A percentile compares a stretch with the other conserved stretches of the same genome.
phyloP scores from a whole-genome alignment of 2,888 invertebrate species.

The Machimus rusticus region DNA sequence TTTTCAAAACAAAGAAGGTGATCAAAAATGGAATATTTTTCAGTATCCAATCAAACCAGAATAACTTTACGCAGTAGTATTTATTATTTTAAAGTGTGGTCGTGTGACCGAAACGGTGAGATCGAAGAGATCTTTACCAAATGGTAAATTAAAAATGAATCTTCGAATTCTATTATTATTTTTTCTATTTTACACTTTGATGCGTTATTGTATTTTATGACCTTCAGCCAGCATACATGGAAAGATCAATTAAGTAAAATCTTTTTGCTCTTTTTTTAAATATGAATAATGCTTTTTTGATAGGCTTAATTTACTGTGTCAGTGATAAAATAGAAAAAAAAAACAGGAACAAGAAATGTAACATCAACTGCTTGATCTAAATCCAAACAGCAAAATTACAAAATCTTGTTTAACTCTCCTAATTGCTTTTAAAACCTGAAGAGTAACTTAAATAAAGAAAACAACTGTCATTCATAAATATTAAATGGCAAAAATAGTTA shows the following conservation, averaged over 20 bases:
- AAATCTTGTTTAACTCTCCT: background rate
- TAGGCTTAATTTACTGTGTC: background rate
- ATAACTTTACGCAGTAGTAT: background rate
- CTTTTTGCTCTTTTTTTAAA: slow-evolving; percentile 50
- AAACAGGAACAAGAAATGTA: background rate
- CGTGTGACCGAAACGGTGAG: background rate
- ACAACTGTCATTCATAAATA: background rate
- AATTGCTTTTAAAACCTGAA: background rate
- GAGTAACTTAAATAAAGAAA: background rate
- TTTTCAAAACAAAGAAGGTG: slow-evolving; percentile 15
- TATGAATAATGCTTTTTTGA: background rate
- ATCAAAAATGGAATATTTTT: background rate
- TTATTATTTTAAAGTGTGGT: background rate
- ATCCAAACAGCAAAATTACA: background rate
- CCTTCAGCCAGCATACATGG: background rate
- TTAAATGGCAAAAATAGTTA: background rate
- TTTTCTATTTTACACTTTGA: background rate
- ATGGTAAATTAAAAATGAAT: background rate
- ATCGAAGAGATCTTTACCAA: background rate
- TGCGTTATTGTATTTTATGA: background rate
- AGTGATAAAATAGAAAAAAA: background rate
- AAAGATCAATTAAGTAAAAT: slow-evolving; percentile 51
- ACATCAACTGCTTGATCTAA: background rate
- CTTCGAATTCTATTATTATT: background rate
- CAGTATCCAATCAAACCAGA: background rate